phyloP scores from a whole-genome alignment of 1,140 invertebrate species.

The Physella acuta region DNA sequence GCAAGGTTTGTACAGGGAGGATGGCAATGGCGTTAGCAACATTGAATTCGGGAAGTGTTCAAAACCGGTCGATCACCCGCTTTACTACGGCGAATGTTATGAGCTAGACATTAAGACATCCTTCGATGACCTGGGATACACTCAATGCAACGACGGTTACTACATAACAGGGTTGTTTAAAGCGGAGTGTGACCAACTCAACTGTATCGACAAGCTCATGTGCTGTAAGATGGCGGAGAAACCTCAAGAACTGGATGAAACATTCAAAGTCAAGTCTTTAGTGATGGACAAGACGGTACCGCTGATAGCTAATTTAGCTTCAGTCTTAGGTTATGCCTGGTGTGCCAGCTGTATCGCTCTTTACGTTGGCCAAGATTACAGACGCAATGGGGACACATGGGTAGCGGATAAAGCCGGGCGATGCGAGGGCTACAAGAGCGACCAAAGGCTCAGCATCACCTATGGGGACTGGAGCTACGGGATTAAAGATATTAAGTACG shows the following conservation, averaged over 20 bases:
- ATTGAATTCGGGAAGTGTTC: background rate
- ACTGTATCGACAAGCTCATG: background rate
- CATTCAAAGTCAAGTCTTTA: background rate
- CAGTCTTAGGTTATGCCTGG: slow-evolving; percentile 4
- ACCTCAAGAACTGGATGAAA: background rate
- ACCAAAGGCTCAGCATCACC: background rate
- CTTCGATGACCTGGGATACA: background rate
- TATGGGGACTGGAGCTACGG: slow-evolving; percentile 2
- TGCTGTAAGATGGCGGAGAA: background rate
- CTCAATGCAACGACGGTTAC: background rate
- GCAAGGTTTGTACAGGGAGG: background rate
- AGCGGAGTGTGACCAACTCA: background rate
- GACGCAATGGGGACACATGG: background rate
- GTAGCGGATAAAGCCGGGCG: background rate
- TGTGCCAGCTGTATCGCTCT: background rate
- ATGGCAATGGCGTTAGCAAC: background rate
- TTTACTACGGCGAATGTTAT: background rate
- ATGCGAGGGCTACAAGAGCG: slow-evolving; percentile 5
- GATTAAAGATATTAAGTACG: slow-evolving; percentile 1
- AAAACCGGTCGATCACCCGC: background rate
- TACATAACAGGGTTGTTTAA: background rate
- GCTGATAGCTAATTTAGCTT: background rate
- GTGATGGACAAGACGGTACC: background rate
- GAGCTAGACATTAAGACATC: background rate
- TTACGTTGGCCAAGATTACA: background rate